A percentile compares a stretch with the other conserved stretches of the same genome.
Evolutionary conservation across 2,888 invertebrate species (phyloP).

Genomic region (Eupithecia dodoneata): DNA sequence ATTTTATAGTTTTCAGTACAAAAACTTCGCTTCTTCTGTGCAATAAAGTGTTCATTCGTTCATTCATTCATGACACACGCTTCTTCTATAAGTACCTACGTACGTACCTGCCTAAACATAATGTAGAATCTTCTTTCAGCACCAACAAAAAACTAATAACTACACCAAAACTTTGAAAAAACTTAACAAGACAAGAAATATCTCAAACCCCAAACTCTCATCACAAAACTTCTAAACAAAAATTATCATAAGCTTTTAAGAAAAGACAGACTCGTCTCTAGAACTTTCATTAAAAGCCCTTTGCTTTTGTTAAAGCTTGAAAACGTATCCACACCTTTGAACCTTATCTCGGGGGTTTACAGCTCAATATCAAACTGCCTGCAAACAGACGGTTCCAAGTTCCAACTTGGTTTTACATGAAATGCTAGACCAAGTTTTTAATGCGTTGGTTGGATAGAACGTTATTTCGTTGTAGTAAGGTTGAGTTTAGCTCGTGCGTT

Average conservation of each 20-base stretch:
- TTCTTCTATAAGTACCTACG: too few relatives aligned
- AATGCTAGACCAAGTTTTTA: slow-evolving; percentile 23
- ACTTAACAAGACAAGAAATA: not conserved
- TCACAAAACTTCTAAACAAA: slow-evolving; percentile 6
- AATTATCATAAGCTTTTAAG: slow-evolving; percentile 32
- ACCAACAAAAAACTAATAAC: too few relatives aligned
- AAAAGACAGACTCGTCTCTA: slow-evolving; percentile 21
- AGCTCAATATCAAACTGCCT: slow-evolving; percentile 3
- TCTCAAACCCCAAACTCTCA: slow-evolving; percentile 7
- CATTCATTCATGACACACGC: too few relatives aligned
- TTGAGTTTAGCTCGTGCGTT: slow-evolving; percentile 17
- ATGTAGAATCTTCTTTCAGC: too few relatives aligned
- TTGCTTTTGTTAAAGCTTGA: slow-evolving; percentile 27
- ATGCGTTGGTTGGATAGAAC: not conserved
- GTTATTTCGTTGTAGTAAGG: not conserved
- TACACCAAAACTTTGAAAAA: not conserved
- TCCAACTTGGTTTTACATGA: slow-evolving; percentile 27
- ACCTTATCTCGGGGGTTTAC: not conserved
- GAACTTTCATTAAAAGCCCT: slow-evolving; percentile 38
- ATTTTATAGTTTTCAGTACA: too few relatives aligned
- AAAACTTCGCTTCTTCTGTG: too few relatives aligned
- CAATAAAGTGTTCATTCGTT: too few relatives aligned
- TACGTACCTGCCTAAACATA: too few relatives aligned
- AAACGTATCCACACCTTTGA: slow-evolving; percentile 14
- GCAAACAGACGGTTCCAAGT: not conserved